A percentile compares a stretch with the other conserved stretches of the same genome.
Evolutionary conservation across 2,797 vertebrate species (phyloP).

Genomic region (Erethizon dorsatum): DNA sequence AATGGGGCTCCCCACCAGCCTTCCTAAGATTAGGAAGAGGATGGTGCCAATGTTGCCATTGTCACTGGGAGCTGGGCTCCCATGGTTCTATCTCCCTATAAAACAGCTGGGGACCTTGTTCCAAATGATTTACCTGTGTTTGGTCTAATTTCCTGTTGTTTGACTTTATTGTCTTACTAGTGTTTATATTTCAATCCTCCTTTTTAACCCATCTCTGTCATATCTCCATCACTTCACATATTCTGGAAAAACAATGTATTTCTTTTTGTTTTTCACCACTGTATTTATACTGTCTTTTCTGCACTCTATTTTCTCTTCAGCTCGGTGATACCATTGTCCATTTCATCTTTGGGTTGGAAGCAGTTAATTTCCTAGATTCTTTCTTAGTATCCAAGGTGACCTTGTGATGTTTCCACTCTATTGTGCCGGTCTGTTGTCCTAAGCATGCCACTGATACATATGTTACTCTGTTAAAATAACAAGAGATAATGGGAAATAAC

Average conservation of each 20-base stretch:
- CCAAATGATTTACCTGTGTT: background rate
- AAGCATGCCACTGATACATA: background rate
- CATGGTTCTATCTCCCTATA: no score
- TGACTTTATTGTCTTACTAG: background rate
- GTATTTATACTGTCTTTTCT: background rate
- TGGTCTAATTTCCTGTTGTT: background rate
- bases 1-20: background rate
- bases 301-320: background rate
- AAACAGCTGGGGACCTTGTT: background rate
- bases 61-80: background rate
- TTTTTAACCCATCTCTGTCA: background rate
- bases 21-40: background rate
- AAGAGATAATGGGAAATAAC: background rate
- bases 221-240: background rate
- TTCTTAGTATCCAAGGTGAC: background rate
- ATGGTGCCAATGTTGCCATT: background rate
- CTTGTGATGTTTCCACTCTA: background rate
- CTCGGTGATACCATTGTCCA: background rate
- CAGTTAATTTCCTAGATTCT: background rate
- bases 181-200: background rate
- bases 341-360: background rate
- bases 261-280: background rate
- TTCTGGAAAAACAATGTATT: background rate
- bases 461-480: conserved; percentile 7
- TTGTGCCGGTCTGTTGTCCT: background rate